Evolutionary conservation across 2,113 vertebrate genomes (phyloP), one percentile per base, ranked within the genome.

Genomic region (Poecile atricapillus): DNA sequence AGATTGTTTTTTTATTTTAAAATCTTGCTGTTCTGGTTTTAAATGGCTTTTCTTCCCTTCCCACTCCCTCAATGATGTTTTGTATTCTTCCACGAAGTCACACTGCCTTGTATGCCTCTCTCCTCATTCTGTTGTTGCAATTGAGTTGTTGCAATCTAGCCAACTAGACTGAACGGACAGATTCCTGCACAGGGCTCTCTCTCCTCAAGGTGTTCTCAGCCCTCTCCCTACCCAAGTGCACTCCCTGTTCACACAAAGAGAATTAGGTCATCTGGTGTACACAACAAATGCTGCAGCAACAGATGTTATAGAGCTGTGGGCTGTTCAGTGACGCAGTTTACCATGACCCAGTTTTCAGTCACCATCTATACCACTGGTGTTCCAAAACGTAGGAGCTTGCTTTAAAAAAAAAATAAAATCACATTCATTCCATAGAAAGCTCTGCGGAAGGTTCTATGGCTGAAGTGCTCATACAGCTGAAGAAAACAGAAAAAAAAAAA

Each of bases 231-330:
- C 50, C 13, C 53, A 83, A 90, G 75, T 31, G 52, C 4, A 4
- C 44, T 93, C 78, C 47, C n/a, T 73, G 43, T 11, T 90, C 59
- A 81, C 82, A 77, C 64, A n/a, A 44, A 64, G 30, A 95, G 88
- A 94, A 81, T 83, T 92, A 75, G 80, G 88, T 94, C 86, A 93
- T 68, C 84, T 87, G 56, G 27, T 1, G 15, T 30, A 56, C 68
- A 64, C 76, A 96, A 44, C 76, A 86, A 95, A 90, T 46, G 27
- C 71, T 80, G 44, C 83, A 92, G 90, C 73, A 96, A 87, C 92
- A 94, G 90, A 83, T 94, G 76, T 89, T 74, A 33, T 7, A 64
- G 85, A 83, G 44, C 21, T 43, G 23, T 2, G 4, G 71, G 33
- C 37, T 95, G 64, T 10, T 67, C 85, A 35, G 65, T 23, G 69